Base-by-base conservation (phyloP, 2,113 vertebrate species). In the Microcebus griseorufus region DNA sequence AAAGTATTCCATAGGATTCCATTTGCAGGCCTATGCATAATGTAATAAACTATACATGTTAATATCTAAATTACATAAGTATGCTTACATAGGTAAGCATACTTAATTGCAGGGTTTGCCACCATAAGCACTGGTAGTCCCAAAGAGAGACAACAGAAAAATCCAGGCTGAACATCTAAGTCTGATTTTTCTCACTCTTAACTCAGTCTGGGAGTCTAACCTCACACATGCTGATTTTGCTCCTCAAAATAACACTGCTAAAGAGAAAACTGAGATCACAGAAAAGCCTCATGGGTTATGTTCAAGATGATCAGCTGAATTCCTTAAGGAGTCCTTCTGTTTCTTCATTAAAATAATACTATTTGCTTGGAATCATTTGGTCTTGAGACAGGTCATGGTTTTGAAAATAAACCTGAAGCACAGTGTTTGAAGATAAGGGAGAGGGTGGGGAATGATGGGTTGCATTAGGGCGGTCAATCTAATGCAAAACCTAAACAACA, bases 181-280 rank as follows among this genome's bases (percentile, higher is more conserved):
- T 53, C 85, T 82, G 11, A 55, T 53, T 80, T 89, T 79, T 82
- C 81, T 95, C 62, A 91, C 62, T 88, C 27, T 72, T 76, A 51
- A 32, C 69, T 90, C 73, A 29, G 2, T 84, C 87, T 89, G 78
- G 55, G 96, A 93, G 62, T 76, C 83, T 92, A 83, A 75, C 85
- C 67, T 97, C 78, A 78, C 93, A 82, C 42, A 69, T 91, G 78
- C 78, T 91, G 95, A 93, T 65, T 90, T 62, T 86, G 11, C 8
- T 78, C 65, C 92, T 67, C 70, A 78, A 91, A 97, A 94, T 95
- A 97, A 93, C 67, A 76, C 51, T 73, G 81, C 60, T 42, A 58
- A 85, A 73, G 67, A 78, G 55, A 95, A 92, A 93, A 81, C 65
- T 4, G 70, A 88, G 90, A 92, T 81, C 60, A 65, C 82, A 91